Conservation (phyloP, 2,888 invertebrate species). For the Plebejus anna region DNA sequence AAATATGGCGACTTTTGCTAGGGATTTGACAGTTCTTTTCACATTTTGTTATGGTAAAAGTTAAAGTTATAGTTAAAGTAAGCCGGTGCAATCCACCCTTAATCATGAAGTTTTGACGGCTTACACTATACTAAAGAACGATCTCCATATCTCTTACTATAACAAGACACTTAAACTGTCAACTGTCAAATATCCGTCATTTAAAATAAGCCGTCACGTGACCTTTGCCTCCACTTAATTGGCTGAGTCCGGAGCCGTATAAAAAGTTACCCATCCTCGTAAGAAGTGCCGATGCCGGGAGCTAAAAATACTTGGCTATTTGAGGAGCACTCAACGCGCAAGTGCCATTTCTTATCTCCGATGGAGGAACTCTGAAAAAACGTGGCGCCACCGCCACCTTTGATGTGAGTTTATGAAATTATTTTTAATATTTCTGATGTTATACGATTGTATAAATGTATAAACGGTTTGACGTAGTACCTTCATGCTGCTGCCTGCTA, state of each 20-base stretch:
- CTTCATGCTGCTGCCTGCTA: too few species aligned
- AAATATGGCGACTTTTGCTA: too few species aligned
- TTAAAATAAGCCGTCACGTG: not conserved
- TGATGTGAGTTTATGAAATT: slow-evolving; percentile 36
- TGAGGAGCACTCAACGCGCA: slow-evolving; percentile 42
- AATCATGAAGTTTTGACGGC: too few species aligned
- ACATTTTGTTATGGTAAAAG: too few species aligned
- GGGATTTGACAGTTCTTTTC: too few species aligned
- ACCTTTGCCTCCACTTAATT: not conserved
- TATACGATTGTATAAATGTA: not conserved
- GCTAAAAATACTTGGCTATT: slow-evolving; percentile 43
- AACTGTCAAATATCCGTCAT: not conserved
- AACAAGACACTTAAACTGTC: not conserved
- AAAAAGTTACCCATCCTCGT: slow-evolving; percentile 23
- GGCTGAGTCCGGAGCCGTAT: not conserved
- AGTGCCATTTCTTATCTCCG: slow-evolving; percentile 42
- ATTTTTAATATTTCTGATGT: slow-evolving; percentile 19
- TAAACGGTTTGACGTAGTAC: not conserved
- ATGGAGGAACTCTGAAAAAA: slow-evolving; percentile 40
- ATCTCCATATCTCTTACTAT: not conserved
- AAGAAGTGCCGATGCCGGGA: slow-evolving; percentile 23
- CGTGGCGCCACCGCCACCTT: slow-evolving; percentile 42
- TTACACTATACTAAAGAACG: too few species aligned
- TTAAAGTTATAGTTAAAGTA: too few species aligned
- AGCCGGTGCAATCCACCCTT: too few species aligned